Conservation (phyloP, 2,888 invertebrate genomes). For the Hermodice carunculata region DNA sequence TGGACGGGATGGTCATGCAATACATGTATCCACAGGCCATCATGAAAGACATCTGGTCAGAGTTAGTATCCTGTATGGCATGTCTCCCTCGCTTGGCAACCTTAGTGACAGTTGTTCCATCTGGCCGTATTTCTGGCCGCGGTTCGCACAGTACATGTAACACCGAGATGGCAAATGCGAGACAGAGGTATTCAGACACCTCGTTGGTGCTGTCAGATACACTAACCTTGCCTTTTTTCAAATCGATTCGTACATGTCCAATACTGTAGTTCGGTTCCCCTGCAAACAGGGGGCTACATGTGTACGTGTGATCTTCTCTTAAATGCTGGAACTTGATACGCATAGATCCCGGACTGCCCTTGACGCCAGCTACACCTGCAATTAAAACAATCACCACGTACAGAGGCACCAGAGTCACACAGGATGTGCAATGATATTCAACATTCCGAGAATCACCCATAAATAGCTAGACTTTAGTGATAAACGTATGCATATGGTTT, state of each 20-base stretch:
- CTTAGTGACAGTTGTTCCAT: not conserved
- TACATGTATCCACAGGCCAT: slow-evolving; percentile 5
- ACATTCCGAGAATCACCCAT: no score
- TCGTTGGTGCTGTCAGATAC: not conserved
- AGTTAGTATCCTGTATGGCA: not conserved
- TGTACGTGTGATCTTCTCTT: no score
- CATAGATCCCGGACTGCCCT: no score
- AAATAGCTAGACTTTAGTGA: no score
- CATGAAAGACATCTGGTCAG: not conserved
- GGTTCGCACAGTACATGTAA: not conserved
- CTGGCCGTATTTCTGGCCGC: not conserved
- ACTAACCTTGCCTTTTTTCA: not conserved
- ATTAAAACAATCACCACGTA: no score
- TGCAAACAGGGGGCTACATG: no score
- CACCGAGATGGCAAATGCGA: not conserved
- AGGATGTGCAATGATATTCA: no score
- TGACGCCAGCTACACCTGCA: no score
- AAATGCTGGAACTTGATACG: no score
- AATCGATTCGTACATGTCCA: not conserved
- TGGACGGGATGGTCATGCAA: not conserved
- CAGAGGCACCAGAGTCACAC: no score
- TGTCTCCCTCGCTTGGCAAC: not conserved
- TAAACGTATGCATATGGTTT: no score
- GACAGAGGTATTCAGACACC: not conserved
- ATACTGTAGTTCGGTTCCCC: not conserved